A percentile compares a stretch with the other conserved stretches of the same genome.
These are phyloP conservation scores for Squalus acanthias DNA, from an alignment of 2,797 vertebrate species.

Conservation along the genomic window DNA sequence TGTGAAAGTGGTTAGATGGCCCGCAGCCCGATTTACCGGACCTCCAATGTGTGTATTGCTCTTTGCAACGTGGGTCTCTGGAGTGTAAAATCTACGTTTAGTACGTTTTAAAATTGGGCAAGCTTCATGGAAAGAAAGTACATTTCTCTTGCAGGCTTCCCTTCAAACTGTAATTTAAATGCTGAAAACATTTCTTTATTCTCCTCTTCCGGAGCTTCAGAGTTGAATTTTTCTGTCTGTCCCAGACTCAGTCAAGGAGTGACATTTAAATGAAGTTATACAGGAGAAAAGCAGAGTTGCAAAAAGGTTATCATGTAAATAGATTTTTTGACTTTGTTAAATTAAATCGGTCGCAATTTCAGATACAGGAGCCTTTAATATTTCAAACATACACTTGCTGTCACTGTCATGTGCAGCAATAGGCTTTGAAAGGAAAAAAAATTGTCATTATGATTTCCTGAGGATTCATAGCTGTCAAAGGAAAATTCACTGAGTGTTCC, in stretches of 20 bases:
- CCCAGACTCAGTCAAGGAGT: neutral
- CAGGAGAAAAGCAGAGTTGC: neutral
- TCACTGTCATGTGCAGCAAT: neutral
- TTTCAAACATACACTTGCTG: neutral
- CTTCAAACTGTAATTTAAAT: neutral
- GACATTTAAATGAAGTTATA: neutral
- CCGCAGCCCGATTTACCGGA: neutral
- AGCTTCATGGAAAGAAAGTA: neutral
- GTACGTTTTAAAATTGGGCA: neutral
- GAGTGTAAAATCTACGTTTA: neutral
- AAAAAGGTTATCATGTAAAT: neutral
- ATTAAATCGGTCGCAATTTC: neutral
- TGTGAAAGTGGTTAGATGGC: neutral
- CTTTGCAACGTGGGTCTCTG: neutral
- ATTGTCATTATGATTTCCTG: neutral
- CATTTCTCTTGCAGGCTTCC: neutral
- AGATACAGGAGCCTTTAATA: neutral
- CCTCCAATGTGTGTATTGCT: neutral
- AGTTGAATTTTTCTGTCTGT: neutral
- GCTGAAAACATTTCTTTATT: neutral
- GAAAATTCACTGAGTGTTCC: neutral
- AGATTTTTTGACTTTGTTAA: neutral
- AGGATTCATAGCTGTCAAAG: neutral
- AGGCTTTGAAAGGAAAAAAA: neutral
- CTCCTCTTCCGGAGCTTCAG: too few species aligned